Evolutionary conservation across 2,113 vertebrate species (phyloP).

Genomic region (Apodemus speciosus): DNA sequence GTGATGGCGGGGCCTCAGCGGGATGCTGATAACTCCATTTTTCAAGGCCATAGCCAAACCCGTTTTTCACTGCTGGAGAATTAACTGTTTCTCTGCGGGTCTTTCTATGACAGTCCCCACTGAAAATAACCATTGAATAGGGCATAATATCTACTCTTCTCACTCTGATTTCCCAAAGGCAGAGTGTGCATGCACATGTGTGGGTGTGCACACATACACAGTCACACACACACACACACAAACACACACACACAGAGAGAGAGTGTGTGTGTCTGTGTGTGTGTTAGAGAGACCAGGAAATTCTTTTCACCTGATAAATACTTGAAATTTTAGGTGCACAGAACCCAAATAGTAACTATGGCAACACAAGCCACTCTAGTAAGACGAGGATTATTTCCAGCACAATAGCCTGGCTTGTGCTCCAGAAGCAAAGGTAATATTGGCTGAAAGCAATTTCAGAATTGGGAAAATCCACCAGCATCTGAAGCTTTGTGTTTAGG

Average conservation of each 20-base stretch:
- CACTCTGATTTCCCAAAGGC: slow-evolving; percentile 55
- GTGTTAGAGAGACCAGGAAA: slow-evolving; percentile 66
- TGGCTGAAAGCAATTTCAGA: slow-evolving; percentile 83
- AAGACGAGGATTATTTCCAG: slow-evolving; percentile 86
- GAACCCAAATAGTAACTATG: slow-evolving; percentile 86
- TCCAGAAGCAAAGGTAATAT: slow-evolving; percentile 86
- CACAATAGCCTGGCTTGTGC: slow-evolving; percentile 84
- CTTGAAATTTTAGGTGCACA: slow-evolving; percentile 80
- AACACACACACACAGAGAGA: background rate
- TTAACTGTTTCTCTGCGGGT: slow-evolving; percentile 5
- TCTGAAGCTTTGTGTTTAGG: slow-evolving; percentile 66
- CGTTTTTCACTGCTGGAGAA: background rate
- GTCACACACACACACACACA: background rate
- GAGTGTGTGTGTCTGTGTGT: no score
- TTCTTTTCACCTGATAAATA: slow-evolving; percentile 80
- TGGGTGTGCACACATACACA: accelerated
- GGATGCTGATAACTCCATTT: slow-evolving; percentile 57
- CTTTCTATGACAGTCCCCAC: background rate
- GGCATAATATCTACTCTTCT: slow-evolving; percentile 8
- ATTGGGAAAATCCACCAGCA: slow-evolving; percentile 70
- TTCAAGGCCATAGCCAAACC: slow-evolving; percentile 47
- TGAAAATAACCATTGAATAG: slow-evolving; percentile 17
- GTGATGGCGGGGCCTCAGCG: slow-evolving; percentile 39
- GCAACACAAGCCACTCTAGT: slow-evolving; percentile 85
- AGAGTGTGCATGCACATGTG: no score